phyloP scores from a whole-genome alignment of 2,888 invertebrate species.

The Torymus tubicola region DNA sequence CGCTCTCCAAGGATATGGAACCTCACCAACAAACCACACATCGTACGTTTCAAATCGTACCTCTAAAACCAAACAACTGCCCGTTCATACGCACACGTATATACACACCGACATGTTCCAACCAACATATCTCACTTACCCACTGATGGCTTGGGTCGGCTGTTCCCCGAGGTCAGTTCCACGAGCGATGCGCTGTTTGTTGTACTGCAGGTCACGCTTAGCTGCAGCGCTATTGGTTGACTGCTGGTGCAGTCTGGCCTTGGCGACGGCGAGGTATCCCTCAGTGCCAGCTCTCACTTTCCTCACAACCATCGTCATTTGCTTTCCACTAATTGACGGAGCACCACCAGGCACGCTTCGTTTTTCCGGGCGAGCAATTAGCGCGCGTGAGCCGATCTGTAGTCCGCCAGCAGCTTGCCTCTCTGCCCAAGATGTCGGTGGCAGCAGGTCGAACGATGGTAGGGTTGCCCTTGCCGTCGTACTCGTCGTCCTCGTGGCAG shows the following conservation, averaged over 20 bases:
- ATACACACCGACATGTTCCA: neutral
- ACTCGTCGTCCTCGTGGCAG: neutral
- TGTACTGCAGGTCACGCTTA: slow-evolving; percentile 37
- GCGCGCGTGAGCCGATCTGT: slow-evolving; percentile 1
- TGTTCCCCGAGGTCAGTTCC: slow-evolving; percentile 4
- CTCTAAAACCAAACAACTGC: neutral
- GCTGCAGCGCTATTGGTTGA: slow-evolving; percentile 45
- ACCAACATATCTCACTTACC: slow-evolving; percentile 8
- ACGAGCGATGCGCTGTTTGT: slow-evolving; percentile 4
- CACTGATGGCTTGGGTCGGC: slow-evolving; percentile 7
- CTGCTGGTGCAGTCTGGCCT: slow-evolving; percentile 38
- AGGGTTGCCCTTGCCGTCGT: no score
- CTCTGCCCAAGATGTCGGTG: neutral
- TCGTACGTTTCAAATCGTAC: neutral
- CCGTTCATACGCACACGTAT: neutral
- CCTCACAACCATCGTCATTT: no score
- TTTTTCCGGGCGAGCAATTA: slow-evolving; percentile 41
- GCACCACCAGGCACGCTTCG: neutral
- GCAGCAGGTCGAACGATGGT: neutral
- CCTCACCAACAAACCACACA: neutral
- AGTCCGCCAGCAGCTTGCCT: neutral
- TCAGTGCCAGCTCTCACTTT: neutral
- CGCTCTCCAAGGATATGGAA: no score
- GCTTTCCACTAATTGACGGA: no score
- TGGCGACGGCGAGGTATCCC: neutral